Evolutionary conservation across 1,140 invertebrate genomes (phyloP).

Genomic region (Subanguina moxae): DNA sequence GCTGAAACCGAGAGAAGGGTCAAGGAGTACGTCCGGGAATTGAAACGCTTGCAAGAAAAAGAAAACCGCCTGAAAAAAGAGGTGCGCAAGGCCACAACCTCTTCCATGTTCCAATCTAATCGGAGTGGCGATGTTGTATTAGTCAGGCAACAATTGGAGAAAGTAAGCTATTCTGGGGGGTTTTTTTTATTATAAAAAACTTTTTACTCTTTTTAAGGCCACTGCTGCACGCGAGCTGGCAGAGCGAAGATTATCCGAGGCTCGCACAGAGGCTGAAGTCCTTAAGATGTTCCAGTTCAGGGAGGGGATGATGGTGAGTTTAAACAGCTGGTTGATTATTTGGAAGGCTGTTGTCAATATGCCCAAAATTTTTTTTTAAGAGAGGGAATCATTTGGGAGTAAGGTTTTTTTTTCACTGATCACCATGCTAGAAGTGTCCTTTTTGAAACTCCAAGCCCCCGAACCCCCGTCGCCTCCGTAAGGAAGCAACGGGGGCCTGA

Average conservation of each 20-base stretch:
- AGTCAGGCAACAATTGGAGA: constrained; percentile 6
- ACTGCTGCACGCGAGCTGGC: constrained; percentile 22
- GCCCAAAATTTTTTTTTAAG: too few species aligned
- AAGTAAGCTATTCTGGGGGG: not conserved
- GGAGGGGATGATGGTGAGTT: constrained; percentile 40
- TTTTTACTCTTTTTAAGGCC: not conserved
- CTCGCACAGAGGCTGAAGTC: constrained; percentile 34
- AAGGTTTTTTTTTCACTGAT: not conserved
- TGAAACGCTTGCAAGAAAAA: constrained; percentile 24
- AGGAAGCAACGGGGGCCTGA: too few species aligned
- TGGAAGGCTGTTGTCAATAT: too few species aligned
- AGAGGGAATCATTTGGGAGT: not conserved
- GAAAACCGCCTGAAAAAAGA: constrained; percentile 10
- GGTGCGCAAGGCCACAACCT: constrained; percentile 10
- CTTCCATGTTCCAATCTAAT: constrained; percentile 1
- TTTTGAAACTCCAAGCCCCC: too few species aligned
- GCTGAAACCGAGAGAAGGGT: constrained; percentile 41
- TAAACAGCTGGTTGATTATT: too few species aligned
- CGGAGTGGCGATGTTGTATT: constrained; percentile 10
- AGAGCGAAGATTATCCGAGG: constrained; percentile 16
- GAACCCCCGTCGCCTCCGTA: too few species aligned
- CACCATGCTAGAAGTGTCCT: too few species aligned
- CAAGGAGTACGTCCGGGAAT: constrained; percentile 9
- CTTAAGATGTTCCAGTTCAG: constrained; percentile 42
- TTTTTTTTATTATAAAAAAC: not conserved